Evolutionary conservation across 2,888 invertebrate genomes (phyloP).

Genomic region (Oxyscelio sp.): DNA sequence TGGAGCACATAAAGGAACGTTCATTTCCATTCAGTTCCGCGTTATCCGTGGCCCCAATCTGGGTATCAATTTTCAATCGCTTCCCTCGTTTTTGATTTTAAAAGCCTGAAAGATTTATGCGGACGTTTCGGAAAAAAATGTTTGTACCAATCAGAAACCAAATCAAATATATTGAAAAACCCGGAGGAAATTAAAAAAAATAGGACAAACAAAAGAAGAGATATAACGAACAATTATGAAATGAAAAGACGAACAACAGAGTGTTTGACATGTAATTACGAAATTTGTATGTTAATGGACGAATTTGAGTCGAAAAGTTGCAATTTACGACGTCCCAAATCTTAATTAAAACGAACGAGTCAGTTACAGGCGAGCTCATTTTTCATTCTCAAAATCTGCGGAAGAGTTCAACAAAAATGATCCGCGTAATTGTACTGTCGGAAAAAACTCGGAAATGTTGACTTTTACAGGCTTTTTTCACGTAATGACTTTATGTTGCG

Average conservation of each 20-base stretch:
- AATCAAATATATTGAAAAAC: too few relatives aligned
- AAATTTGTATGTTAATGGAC: neutral
- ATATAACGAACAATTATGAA: too few relatives aligned
- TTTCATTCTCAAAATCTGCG: conserved; percentile 1
- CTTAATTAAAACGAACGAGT: neutral
- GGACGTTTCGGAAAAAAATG: neutral
- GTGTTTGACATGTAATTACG: too few relatives aligned
- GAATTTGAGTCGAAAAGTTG: neutral
- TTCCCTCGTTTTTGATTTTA: conserved; percentile 21
- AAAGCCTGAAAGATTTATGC: conserved; percentile 19
- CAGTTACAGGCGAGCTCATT: neutral
- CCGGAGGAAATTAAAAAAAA: too few relatives aligned
- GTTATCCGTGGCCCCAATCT: conserved; percentile 36
- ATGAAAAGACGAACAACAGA: too few relatives aligned
- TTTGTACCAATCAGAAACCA: too few relatives aligned
- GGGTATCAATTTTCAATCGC: conserved; percentile 37
- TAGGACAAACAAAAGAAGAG: too few relatives aligned
- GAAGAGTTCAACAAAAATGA: conserved; percentile 1
- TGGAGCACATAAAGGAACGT: conserved; percentile 37
- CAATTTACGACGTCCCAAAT: neutral
- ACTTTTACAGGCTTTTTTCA: conserved; percentile 4
- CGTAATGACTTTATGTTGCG: conserved; percentile 25
- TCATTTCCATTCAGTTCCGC: conserved; percentile 41
- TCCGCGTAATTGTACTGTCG: conserved; percentile 2
- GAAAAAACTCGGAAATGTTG: conserved; percentile 1